These are phyloP conservation scores for Glaucomys volans DNA, from an alignment of 2,113 vertebrate genomes.

Conservation along the genomic window DNA sequence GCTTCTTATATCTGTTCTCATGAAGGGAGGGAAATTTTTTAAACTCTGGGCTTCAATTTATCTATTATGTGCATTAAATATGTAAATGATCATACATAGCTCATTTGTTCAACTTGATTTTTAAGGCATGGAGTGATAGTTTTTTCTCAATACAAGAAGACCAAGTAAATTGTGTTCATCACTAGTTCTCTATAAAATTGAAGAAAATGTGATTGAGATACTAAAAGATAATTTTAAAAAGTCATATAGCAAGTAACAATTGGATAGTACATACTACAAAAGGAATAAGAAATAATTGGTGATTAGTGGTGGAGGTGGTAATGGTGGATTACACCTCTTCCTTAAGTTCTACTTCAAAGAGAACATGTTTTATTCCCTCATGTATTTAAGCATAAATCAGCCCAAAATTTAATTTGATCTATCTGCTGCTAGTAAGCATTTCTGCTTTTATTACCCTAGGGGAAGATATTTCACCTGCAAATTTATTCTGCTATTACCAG, in stretches of 20 bases:
- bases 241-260: neutral
- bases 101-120: neutral
- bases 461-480: neutral
- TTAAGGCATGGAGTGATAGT: neutral
- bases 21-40: neutral
- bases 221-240: neutral
- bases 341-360: neutral
- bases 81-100: neutral
- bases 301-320: accelerated
- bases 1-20: neutral
- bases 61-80: neutral
- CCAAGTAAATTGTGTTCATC: neutral
- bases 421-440: neutral
- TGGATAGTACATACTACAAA: neutral
- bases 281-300: neutral
- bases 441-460: neutral
- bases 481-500: neutral
- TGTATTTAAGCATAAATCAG: slow-evolving; percentile 6
- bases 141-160: slow-evolving; percentile 7
- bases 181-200: neutral
- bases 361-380: neutral
- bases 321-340: accelerated
- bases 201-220: neutral
- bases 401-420: neutral
- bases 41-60: neutral